Percentiles rank a stretch among this genome's conserved stretches.
Evolutionary conservation across 2,888 invertebrate species (phyloP).

Genomic region (Galeopsomyia nigrocyanea): DNA sequence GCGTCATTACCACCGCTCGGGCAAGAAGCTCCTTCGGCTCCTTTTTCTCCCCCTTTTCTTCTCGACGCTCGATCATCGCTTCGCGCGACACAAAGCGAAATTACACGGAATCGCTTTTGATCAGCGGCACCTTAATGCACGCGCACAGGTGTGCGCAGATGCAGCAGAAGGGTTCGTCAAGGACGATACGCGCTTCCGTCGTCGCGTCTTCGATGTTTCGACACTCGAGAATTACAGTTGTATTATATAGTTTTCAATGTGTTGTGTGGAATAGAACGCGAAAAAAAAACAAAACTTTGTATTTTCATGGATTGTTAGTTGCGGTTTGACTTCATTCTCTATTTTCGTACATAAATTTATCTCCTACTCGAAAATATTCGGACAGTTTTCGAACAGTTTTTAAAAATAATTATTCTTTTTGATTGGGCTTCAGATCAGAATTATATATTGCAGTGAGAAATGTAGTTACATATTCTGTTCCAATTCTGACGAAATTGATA

Average conservation of each 20-base stretch:
- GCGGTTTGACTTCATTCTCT: too few species aligned
- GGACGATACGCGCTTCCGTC: slow-evolving; percentile 8
- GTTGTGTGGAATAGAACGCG: too few species aligned
- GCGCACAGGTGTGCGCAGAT: background rate
- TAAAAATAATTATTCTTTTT: too few species aligned
- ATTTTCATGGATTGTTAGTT: too few species aligned
- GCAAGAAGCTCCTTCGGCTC: background rate
- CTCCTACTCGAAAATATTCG: too few species aligned
- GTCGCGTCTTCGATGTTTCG: background rate
- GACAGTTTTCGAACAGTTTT: too few species aligned
- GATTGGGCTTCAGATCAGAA: too few species aligned
- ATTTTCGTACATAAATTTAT: too few species aligned
- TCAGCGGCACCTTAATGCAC: background rate
- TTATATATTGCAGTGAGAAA: too few species aligned
- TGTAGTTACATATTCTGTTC: too few species aligned
- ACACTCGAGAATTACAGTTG: slow-evolving; percentile 1
- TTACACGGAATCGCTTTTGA: slow-evolving; percentile 16
- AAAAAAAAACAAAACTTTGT: too few species aligned
- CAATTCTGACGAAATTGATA: too few species aligned
- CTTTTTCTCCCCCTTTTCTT: background rate
- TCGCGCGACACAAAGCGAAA: slow-evolving; percentile 19
- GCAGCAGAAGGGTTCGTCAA: background rate
- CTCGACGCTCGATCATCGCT: background rate
- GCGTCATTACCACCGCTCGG: slow-evolving; percentile 28
- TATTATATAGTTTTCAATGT: background rate